phyloP scores from a whole-genome alignment of 2,888 invertebrate species.

The Latrodectus elegans region DNA sequence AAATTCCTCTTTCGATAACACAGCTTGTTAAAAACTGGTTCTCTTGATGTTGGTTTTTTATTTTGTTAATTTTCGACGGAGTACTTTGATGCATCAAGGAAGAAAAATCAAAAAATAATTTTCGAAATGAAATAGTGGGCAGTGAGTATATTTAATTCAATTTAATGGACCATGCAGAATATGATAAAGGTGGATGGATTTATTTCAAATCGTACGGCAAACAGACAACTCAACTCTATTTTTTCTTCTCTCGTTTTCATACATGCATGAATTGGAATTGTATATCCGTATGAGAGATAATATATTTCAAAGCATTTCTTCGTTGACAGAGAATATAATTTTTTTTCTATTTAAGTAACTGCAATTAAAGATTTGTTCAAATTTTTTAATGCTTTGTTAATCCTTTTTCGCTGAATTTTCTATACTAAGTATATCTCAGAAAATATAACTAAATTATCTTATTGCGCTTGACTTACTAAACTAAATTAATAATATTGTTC shows the following conservation, averaged over 20 bases:
- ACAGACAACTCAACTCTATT: not conserved
- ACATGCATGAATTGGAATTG: not conserved
- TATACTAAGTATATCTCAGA: too few species aligned
- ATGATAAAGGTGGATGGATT: constrained; percentile 31
- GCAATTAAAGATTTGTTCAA: too few species aligned
- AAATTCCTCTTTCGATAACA: constrained; percentile 6
- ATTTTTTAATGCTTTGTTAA: too few species aligned
- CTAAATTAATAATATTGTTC: too few species aligned
- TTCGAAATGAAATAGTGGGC: not conserved
- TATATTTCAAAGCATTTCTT: too few species aligned
- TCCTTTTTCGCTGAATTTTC: too few species aligned
- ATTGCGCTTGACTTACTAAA: too few species aligned
- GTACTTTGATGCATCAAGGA: not conserved
- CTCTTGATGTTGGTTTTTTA: not conserved
- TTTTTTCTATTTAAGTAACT: too few species aligned
- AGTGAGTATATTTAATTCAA: constrained; percentile 47
- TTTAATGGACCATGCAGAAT: constrained; percentile 46
- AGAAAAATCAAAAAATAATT: not conserved
- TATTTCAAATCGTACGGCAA: constrained; percentile 5
- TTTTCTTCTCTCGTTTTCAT: not conserved
- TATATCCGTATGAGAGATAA: not conserved
- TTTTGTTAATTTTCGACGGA: not conserved
- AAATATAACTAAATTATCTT: too few species aligned
- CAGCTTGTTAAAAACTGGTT: not conserved
- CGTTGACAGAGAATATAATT: too few species aligned